These are phyloP conservation scores for Leptopilina clavipes DNA, from an alignment of 1,140 invertebrate species.

Conservation along the genomic window DNA sequence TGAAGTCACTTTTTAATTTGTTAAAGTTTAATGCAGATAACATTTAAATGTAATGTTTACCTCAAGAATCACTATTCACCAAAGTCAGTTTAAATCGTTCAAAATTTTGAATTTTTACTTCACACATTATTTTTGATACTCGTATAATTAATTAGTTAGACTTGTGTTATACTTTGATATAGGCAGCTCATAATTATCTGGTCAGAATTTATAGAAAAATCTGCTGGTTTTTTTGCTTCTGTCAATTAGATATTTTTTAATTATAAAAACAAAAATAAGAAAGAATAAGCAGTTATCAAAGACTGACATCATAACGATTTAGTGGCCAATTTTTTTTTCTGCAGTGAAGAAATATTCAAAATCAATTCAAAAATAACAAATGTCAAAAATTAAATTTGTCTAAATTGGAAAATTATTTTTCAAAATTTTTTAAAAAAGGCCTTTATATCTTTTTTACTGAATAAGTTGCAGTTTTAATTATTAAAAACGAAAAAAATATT, in stretches of 20 bases:
- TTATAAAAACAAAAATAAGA: not conserved
- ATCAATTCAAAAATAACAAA: too few relatives aligned
- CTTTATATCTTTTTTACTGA: not conserved
- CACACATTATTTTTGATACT: not conserved
- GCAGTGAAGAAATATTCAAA: not conserved
- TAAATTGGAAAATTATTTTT: too few relatives aligned
- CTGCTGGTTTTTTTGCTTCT: not conserved
- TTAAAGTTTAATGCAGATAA: conserved; percentile 20
- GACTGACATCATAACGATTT: not conserved
- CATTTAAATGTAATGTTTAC: conserved; percentile 22
- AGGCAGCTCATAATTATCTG: conserved; percentile 14
- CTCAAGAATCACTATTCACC: conserved; percentile 22
- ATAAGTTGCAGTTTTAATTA: not conserved
- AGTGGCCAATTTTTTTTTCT: not conserved
- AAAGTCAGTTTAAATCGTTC: conserved; percentile 21
- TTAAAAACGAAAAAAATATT: not conserved
- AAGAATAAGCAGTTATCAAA: not conserved
- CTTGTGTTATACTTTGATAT: not conserved
- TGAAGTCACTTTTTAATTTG: not conserved
- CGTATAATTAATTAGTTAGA: conserved; percentile 11
- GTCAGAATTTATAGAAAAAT: not conserved
- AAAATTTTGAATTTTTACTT: not conserved
- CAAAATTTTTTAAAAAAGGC: too few relatives aligned
- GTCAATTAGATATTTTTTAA: not conserved
- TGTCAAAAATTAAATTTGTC: too few relatives aligned